Evolutionary conservation across 2,113 vertebrate genomes (phyloP).

Genomic region (Melozone crissalis): DNA sequence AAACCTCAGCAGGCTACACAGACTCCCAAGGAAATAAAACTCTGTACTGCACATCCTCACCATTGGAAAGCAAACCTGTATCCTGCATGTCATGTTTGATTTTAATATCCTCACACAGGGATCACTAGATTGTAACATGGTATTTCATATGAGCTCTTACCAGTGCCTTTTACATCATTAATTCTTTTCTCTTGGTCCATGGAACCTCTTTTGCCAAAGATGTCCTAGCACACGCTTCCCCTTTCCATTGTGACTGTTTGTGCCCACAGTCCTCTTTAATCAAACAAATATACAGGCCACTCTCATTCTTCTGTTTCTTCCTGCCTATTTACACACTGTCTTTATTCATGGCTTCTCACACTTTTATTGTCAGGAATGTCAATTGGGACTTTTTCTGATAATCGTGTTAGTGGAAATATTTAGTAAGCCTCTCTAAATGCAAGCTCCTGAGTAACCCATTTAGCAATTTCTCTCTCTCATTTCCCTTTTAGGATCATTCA

Average conservation of each 20-base stretch:
- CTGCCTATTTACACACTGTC: neutral
- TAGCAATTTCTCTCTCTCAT: neutral
- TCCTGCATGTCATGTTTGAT: neutral
- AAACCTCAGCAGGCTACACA: neutral
- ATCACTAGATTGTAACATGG: neutral
- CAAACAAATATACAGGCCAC: neutral
- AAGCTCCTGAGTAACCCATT: neutral
- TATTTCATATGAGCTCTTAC: neutral
- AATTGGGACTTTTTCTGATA: neutral
- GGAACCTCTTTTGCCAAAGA: neutral
- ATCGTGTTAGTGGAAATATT: neutral
- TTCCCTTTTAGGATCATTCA: neutral
- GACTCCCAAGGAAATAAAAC: neutral
- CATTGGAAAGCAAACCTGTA: neutral
- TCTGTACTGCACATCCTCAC: neutral
- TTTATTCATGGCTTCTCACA: neutral
- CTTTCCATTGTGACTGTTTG: neutral
- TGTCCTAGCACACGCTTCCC: rapidly evolving
- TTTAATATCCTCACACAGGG: neutral
- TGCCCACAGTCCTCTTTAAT: neutral
- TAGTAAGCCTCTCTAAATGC: neutral
- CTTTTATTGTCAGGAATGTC: neutral
- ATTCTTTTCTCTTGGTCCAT: neutral
- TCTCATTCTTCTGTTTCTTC: neutral
- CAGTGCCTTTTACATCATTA: neutral